phyloP scores from a whole-genome alignment of 1,140 invertebrate genomes.

The Conus betulinus region DNA sequence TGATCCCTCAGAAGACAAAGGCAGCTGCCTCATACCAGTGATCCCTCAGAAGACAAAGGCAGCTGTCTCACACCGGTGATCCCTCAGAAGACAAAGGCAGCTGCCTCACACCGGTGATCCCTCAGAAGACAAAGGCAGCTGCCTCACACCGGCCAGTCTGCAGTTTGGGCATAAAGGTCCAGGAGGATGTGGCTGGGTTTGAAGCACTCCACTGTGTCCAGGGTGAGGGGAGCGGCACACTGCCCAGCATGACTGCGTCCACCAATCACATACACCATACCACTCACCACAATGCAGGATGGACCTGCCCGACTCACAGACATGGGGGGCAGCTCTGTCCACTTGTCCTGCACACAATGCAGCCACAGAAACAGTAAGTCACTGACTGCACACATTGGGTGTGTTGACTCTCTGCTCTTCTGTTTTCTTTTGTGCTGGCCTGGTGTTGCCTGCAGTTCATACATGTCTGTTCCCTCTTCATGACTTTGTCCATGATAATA shows the following conservation, averaged over 20 bases:
- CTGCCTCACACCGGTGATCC: too few relatives aligned
- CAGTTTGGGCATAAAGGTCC: constrained; percentile 85
- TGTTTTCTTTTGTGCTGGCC: too few relatives aligned
- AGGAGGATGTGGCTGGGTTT: constrained; percentile 85
- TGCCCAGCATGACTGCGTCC: constrained; percentile 75
- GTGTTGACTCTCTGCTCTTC: too few relatives aligned
- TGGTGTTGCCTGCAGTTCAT: too few relatives aligned
- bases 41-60: not conserved
- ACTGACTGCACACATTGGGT: too few relatives aligned
- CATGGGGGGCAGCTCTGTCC: constrained; percentile 86
- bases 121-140: constrained; percentile 82
- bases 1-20: not conserved
- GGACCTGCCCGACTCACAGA: constrained; percentile 87
- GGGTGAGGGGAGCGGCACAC: constrained; percentile 79
- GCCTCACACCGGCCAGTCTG: constrained; percentile 89
- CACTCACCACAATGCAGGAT: constrained; percentile 88
- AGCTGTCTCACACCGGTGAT: not conserved
- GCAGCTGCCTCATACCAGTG: not conserved
- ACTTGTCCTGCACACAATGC: constrained; percentile 82
- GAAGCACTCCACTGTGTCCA: constrained; percentile 87
- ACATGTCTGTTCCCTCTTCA: too few relatives aligned
- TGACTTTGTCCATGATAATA: too few relatives aligned
- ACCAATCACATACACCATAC: constrained; percentile 87
- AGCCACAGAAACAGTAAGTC: too few relatives aligned
- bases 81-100: not conserved